Percentiles rank a stretch among this genome's conserved stretches.
These are phyloP conservation scores for Lophura nycthemera DNA, from an alignment of 2,113 vertebrate species.

Conservation along the genomic window DNA sequence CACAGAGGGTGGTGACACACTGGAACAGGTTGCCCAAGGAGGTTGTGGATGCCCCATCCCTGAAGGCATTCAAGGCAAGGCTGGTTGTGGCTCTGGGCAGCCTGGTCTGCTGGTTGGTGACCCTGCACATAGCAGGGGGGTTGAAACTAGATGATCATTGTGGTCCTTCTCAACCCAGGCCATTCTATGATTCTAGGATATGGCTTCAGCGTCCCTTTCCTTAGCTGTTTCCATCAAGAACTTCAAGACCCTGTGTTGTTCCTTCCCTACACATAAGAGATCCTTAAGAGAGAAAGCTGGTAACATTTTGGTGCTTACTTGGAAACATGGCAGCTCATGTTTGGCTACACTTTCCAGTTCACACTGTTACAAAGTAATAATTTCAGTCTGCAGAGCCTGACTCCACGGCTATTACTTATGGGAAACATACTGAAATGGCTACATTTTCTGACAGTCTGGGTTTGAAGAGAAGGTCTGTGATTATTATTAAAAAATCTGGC, in stretches of 20 bases:
- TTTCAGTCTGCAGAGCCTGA: not conserved
- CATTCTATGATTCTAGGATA: not conserved
- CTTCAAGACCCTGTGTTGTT: fast-evolving
- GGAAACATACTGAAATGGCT: not conserved
- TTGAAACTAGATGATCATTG: too few relatives aligned
- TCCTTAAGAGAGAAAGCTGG: not conserved
- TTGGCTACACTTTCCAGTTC: not conserved
- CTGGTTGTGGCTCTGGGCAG: too few relatives aligned
- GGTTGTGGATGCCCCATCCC: too few relatives aligned
- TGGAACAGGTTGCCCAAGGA: too few relatives aligned
- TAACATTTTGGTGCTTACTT: not conserved
- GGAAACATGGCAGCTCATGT: not conserved
- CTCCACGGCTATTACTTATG: not conserved
- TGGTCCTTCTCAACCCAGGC: too few relatives aligned
- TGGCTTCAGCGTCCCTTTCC: not conserved
- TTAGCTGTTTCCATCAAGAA: not conserved
- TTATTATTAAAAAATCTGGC: not conserved
- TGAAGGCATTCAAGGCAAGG: too few relatives aligned
- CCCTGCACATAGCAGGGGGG: too few relatives aligned
- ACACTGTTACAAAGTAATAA: not conserved
- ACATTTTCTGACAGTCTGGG: not conserved
- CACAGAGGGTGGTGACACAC: too few relatives aligned
- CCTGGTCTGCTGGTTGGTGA: too few relatives aligned
- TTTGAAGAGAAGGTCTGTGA: not conserved
- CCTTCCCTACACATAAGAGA: not conserved